phyloP scores from a whole-genome alignment of 2,113 vertebrate species.

The Cyanistes caeruleus region DNA sequence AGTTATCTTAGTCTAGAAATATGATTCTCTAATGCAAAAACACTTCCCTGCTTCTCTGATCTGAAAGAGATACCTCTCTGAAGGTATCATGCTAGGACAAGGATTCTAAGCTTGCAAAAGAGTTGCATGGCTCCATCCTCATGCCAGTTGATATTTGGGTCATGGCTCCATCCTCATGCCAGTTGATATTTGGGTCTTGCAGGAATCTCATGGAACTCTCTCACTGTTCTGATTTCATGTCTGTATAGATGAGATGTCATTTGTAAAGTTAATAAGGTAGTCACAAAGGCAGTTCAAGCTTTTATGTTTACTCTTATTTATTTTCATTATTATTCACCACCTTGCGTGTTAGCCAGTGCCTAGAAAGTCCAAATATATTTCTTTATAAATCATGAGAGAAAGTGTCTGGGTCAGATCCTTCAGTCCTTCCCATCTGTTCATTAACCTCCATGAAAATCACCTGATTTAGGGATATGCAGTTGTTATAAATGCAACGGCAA shows the following conservation, averaged over 20 bases:
- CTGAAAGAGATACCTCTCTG: neutral
- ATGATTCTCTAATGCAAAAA: neutral
- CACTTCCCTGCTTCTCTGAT: accelerated
- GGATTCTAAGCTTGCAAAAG: neutral
- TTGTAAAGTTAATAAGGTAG: neutral
- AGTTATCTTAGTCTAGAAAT: neutral
- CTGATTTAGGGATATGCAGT: neutral
- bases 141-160: too few relatives aligned
- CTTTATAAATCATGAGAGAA: neutral
- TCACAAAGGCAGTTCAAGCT: neutral
- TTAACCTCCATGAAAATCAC: neutral
- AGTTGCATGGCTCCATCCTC: neutral
- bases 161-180: neutral
- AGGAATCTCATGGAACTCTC: neutral
- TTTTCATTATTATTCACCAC: neutral
- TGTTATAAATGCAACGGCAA: too few relatives aligned
- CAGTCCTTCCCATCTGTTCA: neutral
- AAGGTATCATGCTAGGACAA: neutral
- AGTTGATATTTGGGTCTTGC: neutral
- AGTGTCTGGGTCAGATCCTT: neutral
- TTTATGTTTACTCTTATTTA: neutral
- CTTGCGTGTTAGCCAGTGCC: neutral
- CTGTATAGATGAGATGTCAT: neutral
- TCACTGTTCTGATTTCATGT: neutral
- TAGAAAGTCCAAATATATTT: neutral